These are phyloP conservation scores for Stomatorhinus walkeri DNA, from an alignment of 2,797 vertebrate species.

Conservation along the genomic window DNA sequence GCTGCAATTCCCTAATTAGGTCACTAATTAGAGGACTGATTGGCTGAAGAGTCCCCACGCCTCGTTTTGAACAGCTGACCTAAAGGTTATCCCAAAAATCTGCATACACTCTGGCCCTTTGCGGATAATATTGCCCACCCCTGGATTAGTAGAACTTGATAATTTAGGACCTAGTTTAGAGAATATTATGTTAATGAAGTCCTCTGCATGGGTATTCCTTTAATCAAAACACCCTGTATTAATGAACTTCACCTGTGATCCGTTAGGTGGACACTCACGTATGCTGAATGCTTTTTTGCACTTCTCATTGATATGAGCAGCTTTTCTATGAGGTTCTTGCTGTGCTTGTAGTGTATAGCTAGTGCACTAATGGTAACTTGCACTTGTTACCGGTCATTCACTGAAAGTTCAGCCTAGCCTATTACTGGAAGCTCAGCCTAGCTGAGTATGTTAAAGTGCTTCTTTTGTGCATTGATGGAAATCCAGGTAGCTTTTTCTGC, in stretches of 20 bases:
- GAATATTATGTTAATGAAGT: background rate
- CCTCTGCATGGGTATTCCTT: background rate
- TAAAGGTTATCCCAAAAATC: too few relatives aligned
- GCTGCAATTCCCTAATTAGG: too few relatives aligned
- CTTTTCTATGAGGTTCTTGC: background rate
- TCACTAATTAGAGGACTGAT: too few relatives aligned
- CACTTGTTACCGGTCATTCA: background rate
- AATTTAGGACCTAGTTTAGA: background rate
- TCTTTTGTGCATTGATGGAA: background rate
- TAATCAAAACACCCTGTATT: background rate
- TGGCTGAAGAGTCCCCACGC: too few relatives aligned
- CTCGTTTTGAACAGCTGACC: too few relatives aligned
- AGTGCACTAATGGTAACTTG: background rate
- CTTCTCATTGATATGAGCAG: background rate
- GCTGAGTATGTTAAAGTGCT: background rate
- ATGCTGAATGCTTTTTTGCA: background rate
- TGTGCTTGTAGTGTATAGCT: background rate
- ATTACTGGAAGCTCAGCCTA: background rate
- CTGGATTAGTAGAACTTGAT: background rate
- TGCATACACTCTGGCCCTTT: too few relatives aligned
- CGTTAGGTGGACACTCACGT: background rate
- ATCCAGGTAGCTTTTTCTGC: background rate
- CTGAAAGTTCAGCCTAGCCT: background rate
- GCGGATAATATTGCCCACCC: too few relatives aligned
- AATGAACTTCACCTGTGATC: background rate